Conservation (phyloP, 2,888 invertebrate species). For the Julus scandinavius region DNA sequence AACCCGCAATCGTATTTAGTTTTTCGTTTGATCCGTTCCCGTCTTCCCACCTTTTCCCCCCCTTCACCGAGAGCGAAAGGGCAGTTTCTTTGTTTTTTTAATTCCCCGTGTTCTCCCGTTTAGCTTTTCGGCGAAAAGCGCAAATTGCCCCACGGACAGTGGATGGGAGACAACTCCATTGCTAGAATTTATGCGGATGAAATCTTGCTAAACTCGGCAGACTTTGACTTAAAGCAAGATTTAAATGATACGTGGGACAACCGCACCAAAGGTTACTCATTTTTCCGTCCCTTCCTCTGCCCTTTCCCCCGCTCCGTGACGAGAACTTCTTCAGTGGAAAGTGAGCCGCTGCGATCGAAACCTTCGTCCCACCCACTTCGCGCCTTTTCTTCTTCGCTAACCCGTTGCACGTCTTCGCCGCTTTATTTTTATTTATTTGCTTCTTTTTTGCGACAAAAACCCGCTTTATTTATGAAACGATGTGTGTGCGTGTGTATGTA, state of each 20-base stretch:
- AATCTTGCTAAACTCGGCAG: conserved; percentile 41
- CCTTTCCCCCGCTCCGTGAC: background rate
- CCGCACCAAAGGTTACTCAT: conserved; percentile 40
- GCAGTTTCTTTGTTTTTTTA: conserved; percentile 47
- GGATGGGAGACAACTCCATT: conserved; percentile 50
- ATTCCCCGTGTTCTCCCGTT: conserved; percentile 42
- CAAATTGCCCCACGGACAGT: conserved; percentile 41
- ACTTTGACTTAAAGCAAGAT: background rate
- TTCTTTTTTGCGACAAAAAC: too few relatives aligned
- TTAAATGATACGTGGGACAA: conserved; percentile 40
- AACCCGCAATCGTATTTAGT: background rate
- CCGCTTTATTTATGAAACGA: too few relatives aligned
- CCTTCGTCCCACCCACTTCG: background rate
- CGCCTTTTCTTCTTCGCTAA: background rate
- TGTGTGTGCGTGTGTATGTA: too few relatives aligned
- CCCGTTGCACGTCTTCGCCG: background rate
- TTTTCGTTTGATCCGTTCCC: background rate
- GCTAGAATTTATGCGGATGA: conserved; percentile 50
- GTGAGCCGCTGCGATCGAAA: background rate
- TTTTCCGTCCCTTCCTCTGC: background rate
- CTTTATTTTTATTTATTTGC: conserved; percentile 34
- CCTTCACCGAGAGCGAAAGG: background rate
- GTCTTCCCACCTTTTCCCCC: background rate
- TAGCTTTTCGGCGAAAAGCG: conserved; percentile 44
- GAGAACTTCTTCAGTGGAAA: conserved; percentile 33